Evolutionary conservation across 2,888 invertebrate genomes (phyloP).

Genomic region (Osmoderma eremita): DNA sequence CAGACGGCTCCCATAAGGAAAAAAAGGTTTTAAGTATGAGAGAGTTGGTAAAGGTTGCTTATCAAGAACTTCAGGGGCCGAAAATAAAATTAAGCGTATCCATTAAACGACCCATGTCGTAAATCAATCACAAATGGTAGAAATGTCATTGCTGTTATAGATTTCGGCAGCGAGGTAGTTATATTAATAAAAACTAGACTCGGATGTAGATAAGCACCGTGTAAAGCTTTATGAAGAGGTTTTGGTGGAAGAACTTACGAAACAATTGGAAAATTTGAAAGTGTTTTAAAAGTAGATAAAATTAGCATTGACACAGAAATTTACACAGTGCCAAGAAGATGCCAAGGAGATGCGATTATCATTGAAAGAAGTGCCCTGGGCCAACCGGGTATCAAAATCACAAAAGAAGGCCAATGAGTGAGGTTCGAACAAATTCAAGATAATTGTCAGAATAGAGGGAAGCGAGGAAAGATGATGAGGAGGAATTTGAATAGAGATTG

Average conservation of each 20-base stretch:
- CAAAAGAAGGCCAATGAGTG: constrained; percentile 24
- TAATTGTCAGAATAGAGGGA: no score
- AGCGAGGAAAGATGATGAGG: constrained; percentile 46
- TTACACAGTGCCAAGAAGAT: constrained; percentile 36
- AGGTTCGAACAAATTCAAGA: constrained; percentile 8
- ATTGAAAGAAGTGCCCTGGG: constrained; percentile 38
- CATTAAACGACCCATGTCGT: background rate
- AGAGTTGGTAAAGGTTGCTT: background rate
- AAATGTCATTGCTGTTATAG: constrained; percentile 52
- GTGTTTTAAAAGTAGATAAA: constrained; percentile 30
- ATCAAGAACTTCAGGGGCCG: background rate
- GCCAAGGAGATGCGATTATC: constrained; percentile 38
- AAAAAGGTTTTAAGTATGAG: background rate
- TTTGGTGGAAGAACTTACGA: constrained; percentile 1
- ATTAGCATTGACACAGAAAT: constrained; percentile 26
- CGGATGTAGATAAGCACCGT: background rate
- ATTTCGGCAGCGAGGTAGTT: constrained; percentile 5
- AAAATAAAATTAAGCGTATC: background rate
- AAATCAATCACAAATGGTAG: constrained; percentile 40
- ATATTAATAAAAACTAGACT: background rate
- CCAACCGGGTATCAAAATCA: constrained; percentile 26
- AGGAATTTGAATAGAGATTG: constrained; percentile 42
- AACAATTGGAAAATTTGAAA: background rate
- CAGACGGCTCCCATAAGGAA: no score
- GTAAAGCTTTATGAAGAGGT: background rate